Evolutionary conservation across 2,888 invertebrate genomes (phyloP).

Genomic region (Fabriciana adippe): DNA sequence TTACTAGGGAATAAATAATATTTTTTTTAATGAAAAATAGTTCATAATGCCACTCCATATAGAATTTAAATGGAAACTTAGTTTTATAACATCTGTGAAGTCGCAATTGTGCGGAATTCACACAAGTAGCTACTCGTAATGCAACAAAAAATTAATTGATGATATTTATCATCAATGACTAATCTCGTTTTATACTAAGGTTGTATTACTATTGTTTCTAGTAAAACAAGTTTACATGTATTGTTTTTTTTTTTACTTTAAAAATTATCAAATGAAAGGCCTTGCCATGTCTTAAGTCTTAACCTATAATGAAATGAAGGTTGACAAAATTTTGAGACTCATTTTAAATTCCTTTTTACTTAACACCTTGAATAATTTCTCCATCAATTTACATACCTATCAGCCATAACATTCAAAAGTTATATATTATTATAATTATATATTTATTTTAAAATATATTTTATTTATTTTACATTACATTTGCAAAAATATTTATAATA

Average conservation of each 20-base stretch:
- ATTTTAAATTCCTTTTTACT: too few species aligned
- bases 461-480: too few species aligned
- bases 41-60: neutral
- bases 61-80: conserved; percentile 2
- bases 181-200: conserved; percentile 36
- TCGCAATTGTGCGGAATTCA: conserved; percentile 36
- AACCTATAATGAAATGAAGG: neutral
- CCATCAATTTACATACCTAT: too few species aligned
- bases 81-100: conserved; percentile 28
- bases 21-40: too few species aligned
- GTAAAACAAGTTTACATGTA: conserved; percentile 29
- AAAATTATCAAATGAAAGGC: conserved; percentile 15
- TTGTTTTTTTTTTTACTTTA: conserved; percentile 21
- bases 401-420: too few species aligned
- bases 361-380: too few species aligned
- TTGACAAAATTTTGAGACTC: too few species aligned
- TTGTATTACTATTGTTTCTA: conserved; percentile 36
- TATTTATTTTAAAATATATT: too few species aligned
- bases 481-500: too few species aligned
- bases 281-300: conserved; percentile 5
- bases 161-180: conserved; percentile 42
- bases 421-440: too few species aligned
- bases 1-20: too few species aligned
- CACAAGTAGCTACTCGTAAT: conserved; percentile 26
- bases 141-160: conserved; percentile 40